Conservation (phyloP, 2,888 invertebrate genomes). For the Drosophila multiciliata region DNA sequence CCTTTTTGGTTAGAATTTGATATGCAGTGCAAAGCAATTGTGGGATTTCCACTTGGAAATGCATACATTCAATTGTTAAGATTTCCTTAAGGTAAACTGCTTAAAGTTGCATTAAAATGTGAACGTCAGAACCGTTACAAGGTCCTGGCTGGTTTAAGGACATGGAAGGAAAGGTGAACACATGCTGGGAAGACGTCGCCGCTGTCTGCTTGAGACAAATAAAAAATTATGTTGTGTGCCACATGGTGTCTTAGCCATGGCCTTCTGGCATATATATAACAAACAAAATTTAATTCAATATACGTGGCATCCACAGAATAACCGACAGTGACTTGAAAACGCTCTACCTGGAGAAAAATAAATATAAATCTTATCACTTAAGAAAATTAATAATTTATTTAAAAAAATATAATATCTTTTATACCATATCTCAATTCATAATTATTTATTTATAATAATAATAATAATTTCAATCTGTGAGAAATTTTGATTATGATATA, state of each 20-base stretch:
- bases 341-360: slow-evolving; percentile 7
- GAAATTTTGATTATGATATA: neutral
- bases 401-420: neutral
- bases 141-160: slow-evolving; percentile 8
- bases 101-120: slow-evolving; percentile 44
- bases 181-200: slow-evolving; percentile 42
- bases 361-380: neutral
- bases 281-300: slow-evolving; percentile 65
- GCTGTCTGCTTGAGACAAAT: slow-evolving; percentile 56
- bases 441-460: neutral
- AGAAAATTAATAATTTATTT: neutral
- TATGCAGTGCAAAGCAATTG: slow-evolving; percentile 39
- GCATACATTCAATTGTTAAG: slow-evolving; percentile 30
- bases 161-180: slow-evolving; percentile 6
- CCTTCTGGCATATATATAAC: slow-evolving; percentile 46
- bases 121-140: slow-evolving; percentile 10
- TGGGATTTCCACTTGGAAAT: slow-evolving; percentile 44
- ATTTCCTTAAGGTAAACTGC: slow-evolving; percentile 27
- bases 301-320: neutral
- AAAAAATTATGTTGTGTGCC: slow-evolving; percentile 71
- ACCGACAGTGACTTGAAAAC: slow-evolving; percentile 23
- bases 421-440: neutral
- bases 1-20: slow-evolving; percentile 51
- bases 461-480: neutral
- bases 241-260: slow-evolving; percentile 58